phyloP scores from a whole-genome alignment of 1,140 invertebrate species.

The Nixonia krombeini region DNA sequence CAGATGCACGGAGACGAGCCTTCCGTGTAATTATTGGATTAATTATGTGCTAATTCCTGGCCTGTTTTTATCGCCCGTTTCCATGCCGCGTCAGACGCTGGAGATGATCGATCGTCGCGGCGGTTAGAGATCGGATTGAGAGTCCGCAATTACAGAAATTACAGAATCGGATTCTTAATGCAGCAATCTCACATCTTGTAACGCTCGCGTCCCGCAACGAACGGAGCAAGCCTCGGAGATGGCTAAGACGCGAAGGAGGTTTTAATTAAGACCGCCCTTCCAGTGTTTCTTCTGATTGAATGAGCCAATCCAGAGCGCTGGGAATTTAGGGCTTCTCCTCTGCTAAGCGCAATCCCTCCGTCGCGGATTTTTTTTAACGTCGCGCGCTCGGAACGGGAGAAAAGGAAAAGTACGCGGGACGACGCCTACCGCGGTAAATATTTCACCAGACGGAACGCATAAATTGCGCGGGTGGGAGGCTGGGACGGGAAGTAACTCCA shows the following conservation, averaged over 20 bases:
- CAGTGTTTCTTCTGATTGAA: slow-evolving; percentile 70
- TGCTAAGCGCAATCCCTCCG: slow-evolving; percentile 41
- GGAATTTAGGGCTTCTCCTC: slow-evolving; percentile 62
- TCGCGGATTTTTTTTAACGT: slow-evolving; percentile 46
- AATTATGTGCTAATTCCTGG: slow-evolving; percentile 20
- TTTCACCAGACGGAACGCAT: slow-evolving; percentile 36
- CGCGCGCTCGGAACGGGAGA: no score
- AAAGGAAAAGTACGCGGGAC: slow-evolving; percentile 20
- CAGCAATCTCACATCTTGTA: slow-evolving; percentile 60
- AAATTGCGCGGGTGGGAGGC: slow-evolving; percentile 29
- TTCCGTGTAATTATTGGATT: slow-evolving; percentile 18
- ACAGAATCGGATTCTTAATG: slow-evolving; percentile 38
- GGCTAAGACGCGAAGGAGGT: slow-evolving; percentile 61
- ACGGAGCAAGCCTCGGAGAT: slow-evolving; percentile 51
- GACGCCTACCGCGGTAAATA: slow-evolving; percentile 50
- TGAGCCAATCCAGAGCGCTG: slow-evolving; percentile 62
- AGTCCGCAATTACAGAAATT: no score
- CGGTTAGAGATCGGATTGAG: no score
- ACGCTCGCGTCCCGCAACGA: slow-evolving; percentile 44
- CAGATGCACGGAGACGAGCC: slow-evolving; percentile 21
- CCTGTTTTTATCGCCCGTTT: no score
- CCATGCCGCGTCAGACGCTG: no score
- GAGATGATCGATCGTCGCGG: no score
- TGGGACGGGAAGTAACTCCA: slow-evolving; percentile 34
- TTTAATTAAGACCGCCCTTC: slow-evolving; percentile 72